Percentiles rank a stretch among this genome's conserved stretches.
Evolutionary conservation across 2,797 vertebrate genomes (phyloP).

Genomic region (Pangasius sanitwongsei): DNA sequence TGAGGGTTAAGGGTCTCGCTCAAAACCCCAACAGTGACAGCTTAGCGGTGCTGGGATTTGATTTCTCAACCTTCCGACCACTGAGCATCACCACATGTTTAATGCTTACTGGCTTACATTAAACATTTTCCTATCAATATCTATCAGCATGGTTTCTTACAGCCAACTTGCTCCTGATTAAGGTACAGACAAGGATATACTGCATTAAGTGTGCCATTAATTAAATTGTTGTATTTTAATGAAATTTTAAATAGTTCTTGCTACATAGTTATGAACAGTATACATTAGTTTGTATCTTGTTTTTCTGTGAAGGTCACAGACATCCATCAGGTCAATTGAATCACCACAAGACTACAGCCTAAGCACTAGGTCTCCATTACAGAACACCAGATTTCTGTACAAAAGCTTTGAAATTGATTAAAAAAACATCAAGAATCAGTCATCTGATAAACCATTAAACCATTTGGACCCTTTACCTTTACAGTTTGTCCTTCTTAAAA

Average conservation of each 20-base stretch:
- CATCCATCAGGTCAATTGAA: not conserved
- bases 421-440: not conserved
- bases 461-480: not conserved
- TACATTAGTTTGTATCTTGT: not conserved
- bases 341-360: not conserved
- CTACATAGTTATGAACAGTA: not conserved
- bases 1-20: not conserved
- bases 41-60: not conserved
- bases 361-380: not conserved
- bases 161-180: not conserved
- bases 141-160: not conserved
- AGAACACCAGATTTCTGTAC: not conserved
- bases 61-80: conserved; percentile 10
- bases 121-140: not conserved
- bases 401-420: not conserved
- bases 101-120: not conserved
- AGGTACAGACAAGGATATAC: not conserved
- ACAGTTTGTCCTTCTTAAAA: not conserved
- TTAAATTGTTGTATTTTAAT: not conserved
- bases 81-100: conserved; percentile 15
- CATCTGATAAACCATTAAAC: not conserved
- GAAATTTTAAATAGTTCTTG: not conserved
- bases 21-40: not conserved
- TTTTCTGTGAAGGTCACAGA: not conserved
- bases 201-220: not conserved